These are phyloP conservation scores for Diabrotica undecimpunctata DNA, from an alignment of 1,140 invertebrate genomes.

Conservation along the genomic window DNA sequence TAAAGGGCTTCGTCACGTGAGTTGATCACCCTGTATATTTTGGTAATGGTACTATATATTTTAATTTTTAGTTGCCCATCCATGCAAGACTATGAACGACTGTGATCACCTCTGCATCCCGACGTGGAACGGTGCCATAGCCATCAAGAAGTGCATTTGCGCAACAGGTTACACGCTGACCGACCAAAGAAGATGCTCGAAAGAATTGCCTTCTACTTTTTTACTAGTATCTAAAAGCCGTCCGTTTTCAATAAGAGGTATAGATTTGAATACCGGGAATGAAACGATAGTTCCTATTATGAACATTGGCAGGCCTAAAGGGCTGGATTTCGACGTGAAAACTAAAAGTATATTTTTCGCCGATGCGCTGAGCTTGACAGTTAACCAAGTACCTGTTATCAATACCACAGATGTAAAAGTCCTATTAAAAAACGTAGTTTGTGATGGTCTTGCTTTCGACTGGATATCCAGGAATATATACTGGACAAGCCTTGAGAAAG, in stretches of 20 bases:
- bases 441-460: conserved; percentile 72
- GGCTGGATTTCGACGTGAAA: conserved; percentile 67
- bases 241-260: conserved; percentile 62
- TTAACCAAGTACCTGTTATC: conserved; percentile 35
- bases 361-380: conserved; percentile 53
- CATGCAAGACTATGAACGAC: conserved; percentile 65
- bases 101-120: conserved; percentile 74
- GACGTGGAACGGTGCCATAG: conserved; percentile 54
- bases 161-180: conserved; percentile 62
- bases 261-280: conserved; percentile 41
- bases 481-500: conserved; percentile 70
- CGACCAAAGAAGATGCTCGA: conserved; percentile 46
- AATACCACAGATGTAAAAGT: conserved; percentile 28
- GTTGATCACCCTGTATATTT: too few relatives aligned
- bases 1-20: too few relatives aligned
- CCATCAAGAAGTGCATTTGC: conserved; percentile 63
- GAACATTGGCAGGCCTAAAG: conserved; percentile 58
- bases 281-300: conserved; percentile 55
- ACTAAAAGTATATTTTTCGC: conserved; percentile 67
- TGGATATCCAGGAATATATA: conserved; percentile 78
- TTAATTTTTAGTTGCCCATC: conserved; percentile 58
- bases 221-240: conserved; percentile 61
- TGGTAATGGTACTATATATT: neutral
- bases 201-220: conserved; percentile 50
- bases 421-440: conserved; percentile 55